Evolutionary conservation across 2,888 invertebrate genomes (phyloP), one percentile per base, ranked within the genome.

Genomic region (Steinernema carpocapsae): DNA sequence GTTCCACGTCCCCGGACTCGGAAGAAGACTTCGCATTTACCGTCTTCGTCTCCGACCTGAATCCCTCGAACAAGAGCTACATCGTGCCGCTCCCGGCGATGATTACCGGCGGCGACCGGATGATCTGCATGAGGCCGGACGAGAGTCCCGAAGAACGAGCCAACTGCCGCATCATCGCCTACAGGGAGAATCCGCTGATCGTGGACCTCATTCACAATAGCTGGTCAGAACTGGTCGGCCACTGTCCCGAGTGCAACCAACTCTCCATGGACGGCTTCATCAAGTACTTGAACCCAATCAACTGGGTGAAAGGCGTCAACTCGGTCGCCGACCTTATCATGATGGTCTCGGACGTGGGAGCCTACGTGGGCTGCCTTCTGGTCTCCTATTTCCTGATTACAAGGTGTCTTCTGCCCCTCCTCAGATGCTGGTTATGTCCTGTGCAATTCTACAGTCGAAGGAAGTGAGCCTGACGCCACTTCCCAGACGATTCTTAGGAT

Each of bases 201-300:
- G 64, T 73, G 22, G 71, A 76, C 37, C 74, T 71, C 6, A 70
- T 77, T 22, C 56, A 72, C 37, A 79, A 79, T 56, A 72, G 72
- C 32, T 80, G 80, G 80, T 73, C 70, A 22, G 72, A 82, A n/a
- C 48, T 72, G 19, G 42, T 51, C 3, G 78, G 82, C 26, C 72
- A 77, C 4, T 86, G 86, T 71, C 82, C 84, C 2, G 79, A 82
- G 12, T 86, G 86, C 77, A 86, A 86, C 71, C 79, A 83, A 48
- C 77, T 85, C 56, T 79, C 79, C 26, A 77, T 84, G 26, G 77
- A 83, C 56, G 80, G 82, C 22, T 81, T 81, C 52, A 73, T 83
- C 74, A 77, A 82, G 52, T 83, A 76, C 59, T 59, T 84, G 72
- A 84, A 84, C 72, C 84, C 84, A n/a, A 78, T 79, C 10, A 78